Conservation (phyloP, 2,797 vertebrate genomes). For the Pangasius krempfi region DNA sequence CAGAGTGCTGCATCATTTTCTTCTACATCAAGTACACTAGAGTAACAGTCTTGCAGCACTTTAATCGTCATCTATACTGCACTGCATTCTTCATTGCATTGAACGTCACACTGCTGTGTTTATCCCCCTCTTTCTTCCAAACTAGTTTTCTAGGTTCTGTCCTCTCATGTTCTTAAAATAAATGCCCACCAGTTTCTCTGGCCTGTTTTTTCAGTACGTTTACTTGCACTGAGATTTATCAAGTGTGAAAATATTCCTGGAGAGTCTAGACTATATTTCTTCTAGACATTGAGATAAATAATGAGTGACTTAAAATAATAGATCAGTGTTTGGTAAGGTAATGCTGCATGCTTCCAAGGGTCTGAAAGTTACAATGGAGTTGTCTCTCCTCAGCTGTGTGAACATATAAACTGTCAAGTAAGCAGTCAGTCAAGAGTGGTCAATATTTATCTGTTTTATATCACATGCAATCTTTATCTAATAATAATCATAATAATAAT, state of each 20-base stretch:
- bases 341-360: slow-evolving; percentile 7
- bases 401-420: slow-evolving; percentile 31
- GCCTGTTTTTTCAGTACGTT: background rate
- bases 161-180: background rate
- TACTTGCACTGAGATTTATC: slow-evolving; percentile 7
- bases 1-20: slow-evolving; percentile 11
- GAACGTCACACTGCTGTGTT: background rate
- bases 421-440: slow-evolving; percentile 51
- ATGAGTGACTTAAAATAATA: background rate
- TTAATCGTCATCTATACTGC: background rate
- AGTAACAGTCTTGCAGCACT: background rate
- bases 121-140: background rate
- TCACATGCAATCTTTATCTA: background rate
- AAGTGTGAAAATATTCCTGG: slow-evolving; percentile 18
- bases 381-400: slow-evolving; percentile 37
- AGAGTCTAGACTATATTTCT: background rate
- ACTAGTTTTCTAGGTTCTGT: background rate
- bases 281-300: slow-evolving; percentile 9
- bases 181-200: background rate
- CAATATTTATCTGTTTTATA: slow-evolving; percentile 35
- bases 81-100: background rate
- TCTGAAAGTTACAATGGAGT: slow-evolving; percentile 16
- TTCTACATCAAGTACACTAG: background rate
- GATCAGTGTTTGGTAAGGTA: slow-evolving; percentile 6
- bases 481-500: background rate